Evolutionary conservation across 1,140 invertebrate species (phyloP), one percentile per base, ranked within the genome.

Genomic region (Drosophila pachea): DNA sequence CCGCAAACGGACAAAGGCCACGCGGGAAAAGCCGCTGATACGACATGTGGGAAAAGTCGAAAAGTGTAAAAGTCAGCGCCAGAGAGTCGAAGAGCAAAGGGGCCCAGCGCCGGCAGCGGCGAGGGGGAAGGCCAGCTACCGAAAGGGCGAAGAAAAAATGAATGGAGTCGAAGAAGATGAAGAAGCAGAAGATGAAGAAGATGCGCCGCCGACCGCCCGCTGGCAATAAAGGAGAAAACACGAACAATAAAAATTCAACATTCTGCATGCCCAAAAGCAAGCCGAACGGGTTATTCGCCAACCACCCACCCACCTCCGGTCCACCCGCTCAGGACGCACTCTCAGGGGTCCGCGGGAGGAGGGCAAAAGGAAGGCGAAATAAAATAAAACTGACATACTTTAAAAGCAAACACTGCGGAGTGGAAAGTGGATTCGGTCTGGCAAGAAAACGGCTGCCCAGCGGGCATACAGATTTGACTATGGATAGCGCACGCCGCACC

Each of bases 171-270:
- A 43, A 14, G 40, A 43, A 43, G 40, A 76, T 79, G 79, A 83
- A 22, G 22, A 22, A 22, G 22, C 22, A 22, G 22, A 43, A 22
- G 22, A 43, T 43, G 40, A 43, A 43, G 40, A 76, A 84, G 79
- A 83, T 79, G 73, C 68, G 76, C 42, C 65, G 58, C 29, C 65
- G 65, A 68, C 68, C 73, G 68, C 79, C 81, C 77, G 81, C 74
- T 74, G 81, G 81, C 81, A 81, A 86, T 86, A 81, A 86, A 86
- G 63, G 45, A 43, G 52, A 55, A 48, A 45, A 86, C 81, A 86
- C 76, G 74, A 86, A 86, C 82, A 86, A 86, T 86, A 86, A 84
- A 86, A 84, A 86, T 86, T 86, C 53, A 77, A 86, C 76, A 86
- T 74, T 86, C 79, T 54, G 71, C 73, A 62, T 68, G 74, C 67